Conservation (phyloP, 2,888 invertebrate species). For the Imbricaverruca yamaguchii region DNA sequence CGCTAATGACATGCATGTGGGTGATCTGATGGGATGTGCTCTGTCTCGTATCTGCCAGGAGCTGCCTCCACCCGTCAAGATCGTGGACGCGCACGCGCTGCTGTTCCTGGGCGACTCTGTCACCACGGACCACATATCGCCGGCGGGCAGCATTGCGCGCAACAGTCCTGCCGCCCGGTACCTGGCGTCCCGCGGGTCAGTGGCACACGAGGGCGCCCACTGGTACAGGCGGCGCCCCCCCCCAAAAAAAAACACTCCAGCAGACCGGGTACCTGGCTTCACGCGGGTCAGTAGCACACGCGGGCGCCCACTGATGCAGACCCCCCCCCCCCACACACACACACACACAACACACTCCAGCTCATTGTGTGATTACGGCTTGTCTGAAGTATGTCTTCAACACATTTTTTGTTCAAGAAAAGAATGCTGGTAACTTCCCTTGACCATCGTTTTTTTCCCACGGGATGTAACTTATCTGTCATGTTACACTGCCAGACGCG, state of each 20-base stretch:
- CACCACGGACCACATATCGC: constrained; percentile 97
- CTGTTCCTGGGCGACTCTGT: constrained; percentile 90
- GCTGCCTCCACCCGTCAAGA: constrained; percentile 52
- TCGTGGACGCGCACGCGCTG: constrained; percentile 69
- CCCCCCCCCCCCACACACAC: background rate
- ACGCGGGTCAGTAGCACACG: constrained; percentile 51
- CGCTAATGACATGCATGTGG: too few species aligned
- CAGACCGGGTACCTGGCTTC: constrained; percentile 70
- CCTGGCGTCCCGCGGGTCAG: constrained; percentile 60
- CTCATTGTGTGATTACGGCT: too few species aligned
- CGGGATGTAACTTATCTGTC: too few species aligned
- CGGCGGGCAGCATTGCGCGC: constrained; percentile 93
- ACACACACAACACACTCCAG: background rate
- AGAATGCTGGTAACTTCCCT: too few species aligned
- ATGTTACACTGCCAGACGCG: too few species aligned
- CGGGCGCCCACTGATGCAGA: too few species aligned
- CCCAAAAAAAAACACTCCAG: constrained; percentile 46
- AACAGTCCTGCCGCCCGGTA: constrained; percentile 87
- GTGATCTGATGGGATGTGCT: too few species aligned
- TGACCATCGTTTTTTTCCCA: too few species aligned
- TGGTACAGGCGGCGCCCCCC: too few species aligned
- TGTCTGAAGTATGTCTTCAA: too few species aligned
- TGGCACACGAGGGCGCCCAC: too few species aligned
- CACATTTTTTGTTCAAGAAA: too few species aligned
- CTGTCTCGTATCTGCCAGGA: constrained; percentile 44